Evolutionary conservation across 1,140 invertebrate genomes (phyloP).

Genomic region (Drosophila equinoxialis): DNA sequence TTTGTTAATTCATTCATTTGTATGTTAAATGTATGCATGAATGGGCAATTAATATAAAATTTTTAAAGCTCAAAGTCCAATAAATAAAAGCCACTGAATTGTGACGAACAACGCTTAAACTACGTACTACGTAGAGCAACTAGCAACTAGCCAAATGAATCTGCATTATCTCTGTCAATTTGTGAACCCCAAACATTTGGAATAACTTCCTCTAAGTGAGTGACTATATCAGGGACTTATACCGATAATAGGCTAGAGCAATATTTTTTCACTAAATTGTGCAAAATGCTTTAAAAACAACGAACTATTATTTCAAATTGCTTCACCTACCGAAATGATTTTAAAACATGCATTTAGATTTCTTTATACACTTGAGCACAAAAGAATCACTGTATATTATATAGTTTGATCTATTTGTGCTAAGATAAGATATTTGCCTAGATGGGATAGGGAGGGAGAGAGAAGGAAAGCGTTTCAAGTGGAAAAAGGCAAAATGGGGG

Average conservation of each 20-base stretch:
- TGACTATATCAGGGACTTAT: not conserved
- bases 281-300: not conserved
- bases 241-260: too few relatives aligned
- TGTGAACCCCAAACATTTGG: not conserved
- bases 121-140: not conserved
- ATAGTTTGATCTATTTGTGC: not conserved
- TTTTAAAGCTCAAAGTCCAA: constrained; percentile 7
- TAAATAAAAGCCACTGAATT: constrained; percentile 11
- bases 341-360: too few relatives aligned
- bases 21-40: constrained; percentile 12
- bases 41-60: constrained; percentile 8
- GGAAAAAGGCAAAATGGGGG: not conserved
- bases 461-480: too few relatives aligned
- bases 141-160: not conserved
- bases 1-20: constrained; percentile 10
- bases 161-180: too few relatives aligned
- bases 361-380: not conserved
- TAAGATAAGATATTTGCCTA: not conserved
- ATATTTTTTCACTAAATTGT: not conserved
- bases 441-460: too few relatives aligned
- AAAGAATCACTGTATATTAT: not conserved
- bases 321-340: too few relatives aligned
- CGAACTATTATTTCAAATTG: too few relatives aligned
- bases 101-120: not conserved
- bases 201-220: not conserved